Percentiles rank a stretch among this genome's conserved stretches.
Conservation (phyloP, 2,888 invertebrate species). For the Falcaria lacertinaria region DNA sequence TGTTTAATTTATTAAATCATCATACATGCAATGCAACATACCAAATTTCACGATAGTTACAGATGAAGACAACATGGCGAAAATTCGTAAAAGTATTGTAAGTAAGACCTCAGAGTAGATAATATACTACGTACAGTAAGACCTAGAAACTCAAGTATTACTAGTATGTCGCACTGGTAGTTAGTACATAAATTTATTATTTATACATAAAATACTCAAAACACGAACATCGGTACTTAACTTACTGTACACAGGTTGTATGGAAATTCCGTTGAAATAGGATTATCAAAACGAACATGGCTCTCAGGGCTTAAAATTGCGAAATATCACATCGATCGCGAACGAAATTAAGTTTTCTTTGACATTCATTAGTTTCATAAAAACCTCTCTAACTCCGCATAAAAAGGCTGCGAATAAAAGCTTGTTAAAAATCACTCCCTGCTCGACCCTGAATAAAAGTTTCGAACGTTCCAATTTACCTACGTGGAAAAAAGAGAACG, state of each 20-base stretch:
- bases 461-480: constrained; percentile 46
- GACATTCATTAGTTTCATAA: constrained; percentile 69
- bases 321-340: constrained; percentile 25
- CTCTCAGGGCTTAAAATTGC: constrained; percentile 2
- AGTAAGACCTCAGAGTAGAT: no score
- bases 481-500: constrained; percentile 38
- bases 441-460: constrained; percentile 59
- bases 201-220: no score
- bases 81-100: no score
- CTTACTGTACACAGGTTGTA: no score
- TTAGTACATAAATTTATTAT: no score
- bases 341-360: constrained; percentile 50
- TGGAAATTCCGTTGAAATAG: background rate
- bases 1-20: no score
- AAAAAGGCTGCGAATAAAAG: constrained; percentile 57
- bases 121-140: no score
- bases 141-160: background rate
- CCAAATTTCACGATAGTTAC: no score
- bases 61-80: no score
- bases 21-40: no score
- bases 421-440: constrained; percentile 70
- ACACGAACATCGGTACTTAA: no score
- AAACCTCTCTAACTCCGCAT: constrained; percentile 42
- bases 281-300: constrained; percentile 14
- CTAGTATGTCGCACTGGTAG: background rate